Conservation (phyloP, 2,797 vertebrate genomes). For the Microctenopoma lineatum region DNA sequence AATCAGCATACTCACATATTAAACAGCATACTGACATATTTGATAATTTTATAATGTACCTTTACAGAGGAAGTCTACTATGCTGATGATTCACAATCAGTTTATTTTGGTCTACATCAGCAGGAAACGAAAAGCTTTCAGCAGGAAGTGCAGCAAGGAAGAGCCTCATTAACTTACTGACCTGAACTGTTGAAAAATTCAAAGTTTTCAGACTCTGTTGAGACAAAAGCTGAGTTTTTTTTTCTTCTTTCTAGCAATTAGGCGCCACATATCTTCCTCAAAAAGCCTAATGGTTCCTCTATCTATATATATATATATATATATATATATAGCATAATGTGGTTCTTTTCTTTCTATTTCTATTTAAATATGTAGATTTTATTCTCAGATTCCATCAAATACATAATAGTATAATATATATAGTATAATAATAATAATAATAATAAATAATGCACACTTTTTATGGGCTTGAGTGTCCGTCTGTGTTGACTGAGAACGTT, state of each 20-base stretch:
- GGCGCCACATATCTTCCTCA: neutral
- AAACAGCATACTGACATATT: neutral
- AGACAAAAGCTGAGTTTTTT: slow-evolving; percentile 8
- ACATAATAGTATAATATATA: too few relatives aligned
- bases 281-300: neutral
- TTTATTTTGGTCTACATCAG: slow-evolving; percentile 57
- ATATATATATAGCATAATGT: too few relatives aligned
- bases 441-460: neutral
- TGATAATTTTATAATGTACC: neutral
- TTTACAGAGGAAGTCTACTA: slow-evolving; percentile 17
- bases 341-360: neutral
- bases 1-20: neutral
- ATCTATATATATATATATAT: too few relatives aligned
- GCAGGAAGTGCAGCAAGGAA: slow-evolving; percentile 75
- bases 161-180: slow-evolving; percentile 65
- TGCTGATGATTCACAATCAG: slow-evolving; percentile 29
- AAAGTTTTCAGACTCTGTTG: neutral
- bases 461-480: neutral
- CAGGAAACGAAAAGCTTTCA: slow-evolving; percentile 72
- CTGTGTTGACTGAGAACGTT: too few relatives aligned
- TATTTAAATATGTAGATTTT: too few relatives aligned
- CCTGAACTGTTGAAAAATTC: slow-evolving; percentile 40
- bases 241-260: slow-evolving; percentile 2
- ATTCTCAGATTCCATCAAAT: neutral
- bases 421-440: too few relatives aligned